Evolutionary conservation across 2,797 vertebrate species (phyloP), one percentile per base, ranked within the genome.

Genomic region (Danio jaintianensis): DNA sequence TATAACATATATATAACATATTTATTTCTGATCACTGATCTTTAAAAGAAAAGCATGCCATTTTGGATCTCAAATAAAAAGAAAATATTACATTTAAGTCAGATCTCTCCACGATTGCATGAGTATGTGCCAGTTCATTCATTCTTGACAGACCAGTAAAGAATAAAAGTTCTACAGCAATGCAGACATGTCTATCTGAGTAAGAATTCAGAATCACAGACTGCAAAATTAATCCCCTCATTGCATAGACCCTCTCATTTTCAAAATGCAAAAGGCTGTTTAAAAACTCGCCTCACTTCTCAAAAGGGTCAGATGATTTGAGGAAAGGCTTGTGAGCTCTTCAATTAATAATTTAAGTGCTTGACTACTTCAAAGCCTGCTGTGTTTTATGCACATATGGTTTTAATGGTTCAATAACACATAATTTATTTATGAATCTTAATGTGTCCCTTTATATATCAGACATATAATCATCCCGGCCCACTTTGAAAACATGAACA

Each of bases 321-420:
- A 90, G 91, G 90, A 94, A 93, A 91, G 47, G 85, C 89, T 90
- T 86, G 89, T 86, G 86, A 93, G 89, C 89, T 86, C 82, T 75
- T 84, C 67, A 59, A 90, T 93, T 87, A 92, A 93, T 93, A 89
- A 94, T 93, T 92, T 83, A 94, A 85, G 86, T 78, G 47, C 77
- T 81, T 85, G 83, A 85, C 85, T 83, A 87, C 92, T 91, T 94
- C 92, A 94, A 94, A 92, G 82, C 77, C 67, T 20, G 82, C 81
- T 66, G 80, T 89, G 84, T 91, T 92, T 89, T 87, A 86, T 85
- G 61, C 89, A 91, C 86, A 82, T 87, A 83, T 86, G 88, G 86
- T 89, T 92, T 91, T 89, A 93, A 90, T 86, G 89, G 86, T 89
- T 92, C 89, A 91, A 91, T 91, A 91, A 91, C 85, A 85, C 89